phyloP scores from a whole-genome alignment of 2,113 vertebrate species.

The Gopherus flavomarginatus region DNA sequence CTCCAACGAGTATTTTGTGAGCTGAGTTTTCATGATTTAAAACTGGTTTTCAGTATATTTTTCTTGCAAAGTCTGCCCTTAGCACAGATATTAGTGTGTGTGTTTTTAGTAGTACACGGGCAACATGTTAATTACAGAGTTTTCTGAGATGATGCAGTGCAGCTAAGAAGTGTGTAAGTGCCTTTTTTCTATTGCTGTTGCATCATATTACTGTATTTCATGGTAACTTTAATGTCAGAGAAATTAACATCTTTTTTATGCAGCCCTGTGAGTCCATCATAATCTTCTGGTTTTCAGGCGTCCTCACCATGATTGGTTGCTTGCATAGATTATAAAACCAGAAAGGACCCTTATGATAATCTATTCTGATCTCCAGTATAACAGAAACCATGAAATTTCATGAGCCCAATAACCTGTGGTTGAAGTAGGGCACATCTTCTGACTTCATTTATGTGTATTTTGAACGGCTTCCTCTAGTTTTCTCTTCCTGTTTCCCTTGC shows the following conservation, averaged over 20 bases:
- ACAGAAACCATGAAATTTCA: not conserved
- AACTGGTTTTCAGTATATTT: not conserved
- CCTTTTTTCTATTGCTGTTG: not conserved
- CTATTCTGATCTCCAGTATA: fast-evolving
- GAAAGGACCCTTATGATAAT: not conserved
- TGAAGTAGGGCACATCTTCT: not conserved
- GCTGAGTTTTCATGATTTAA: not conserved
- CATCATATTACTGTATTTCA: not conserved
- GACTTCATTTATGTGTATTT: fast-evolving
- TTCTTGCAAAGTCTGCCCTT: not conserved
- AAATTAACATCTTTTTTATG: not conserved
- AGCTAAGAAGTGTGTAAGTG: not conserved
- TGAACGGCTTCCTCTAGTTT: not conserved
- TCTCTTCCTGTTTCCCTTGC: not conserved
- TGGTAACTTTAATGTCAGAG: not conserved
- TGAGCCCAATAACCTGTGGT: not conserved
- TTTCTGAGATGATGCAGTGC: not conserved
- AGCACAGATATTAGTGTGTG: not conserved
- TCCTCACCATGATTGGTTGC: fast-evolving
- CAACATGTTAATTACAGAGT: not conserved
- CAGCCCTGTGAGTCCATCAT: not conserved
- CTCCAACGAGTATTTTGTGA: no score
- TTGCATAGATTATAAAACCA: not conserved
- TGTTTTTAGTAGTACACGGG: not conserved
- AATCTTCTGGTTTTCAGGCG: not conserved